Evolutionary conservation across 2,888 invertebrate genomes (phyloP), one percentile per base, ranked within the genome.

Genomic region (Andrena praecox): DNA sequence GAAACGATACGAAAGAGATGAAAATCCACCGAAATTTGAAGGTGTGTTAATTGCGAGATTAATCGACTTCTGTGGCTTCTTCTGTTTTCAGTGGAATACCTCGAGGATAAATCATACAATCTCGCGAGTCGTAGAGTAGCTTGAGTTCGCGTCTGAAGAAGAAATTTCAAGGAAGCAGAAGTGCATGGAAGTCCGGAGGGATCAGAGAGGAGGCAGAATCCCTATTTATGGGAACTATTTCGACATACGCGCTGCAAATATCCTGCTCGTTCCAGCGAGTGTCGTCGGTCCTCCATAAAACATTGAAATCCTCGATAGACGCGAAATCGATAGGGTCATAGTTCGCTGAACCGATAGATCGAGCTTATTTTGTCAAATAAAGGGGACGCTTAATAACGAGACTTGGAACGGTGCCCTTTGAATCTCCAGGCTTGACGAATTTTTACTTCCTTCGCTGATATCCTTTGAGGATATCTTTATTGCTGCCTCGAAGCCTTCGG

Each of bases 211-310:
- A 52, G 56, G 42, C 68, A 60, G 78, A 86, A 90, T 89, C 89
- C 86, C 89, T 90, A 89, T 90, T 90, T 90, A 90, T 87, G 86
- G 86, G 62, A 66, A 88, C 76, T 84, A 78, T 88, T 88, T 79
- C 88, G 81, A 80, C 79, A 82, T 80, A 88, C 88, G 85, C 77
- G 82, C 74, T 35, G 64, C 77, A 84, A 87, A 79, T 88, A 86
- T 85, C 81, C 80, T 72, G 62, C 80, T 67, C 59, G 73, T 69
- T 77, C 68, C 70, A 64, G 29, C 71, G 77, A 82, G 75, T 82
- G 85, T 81, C 85, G 78, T 78, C 76, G 82, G 31, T 83, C 81
- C 86, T 50, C 79, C 78, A 88, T 88, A 85, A 88, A 87, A 77
- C 84, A 86, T 81, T 75, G 80, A 88, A 88, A 86, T 85, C 85